These are phyloP conservation scores for Probosciger aterrimus DNA, from an alignment of 2,113 vertebrate genomes.

Conservation along the genomic window DNA sequence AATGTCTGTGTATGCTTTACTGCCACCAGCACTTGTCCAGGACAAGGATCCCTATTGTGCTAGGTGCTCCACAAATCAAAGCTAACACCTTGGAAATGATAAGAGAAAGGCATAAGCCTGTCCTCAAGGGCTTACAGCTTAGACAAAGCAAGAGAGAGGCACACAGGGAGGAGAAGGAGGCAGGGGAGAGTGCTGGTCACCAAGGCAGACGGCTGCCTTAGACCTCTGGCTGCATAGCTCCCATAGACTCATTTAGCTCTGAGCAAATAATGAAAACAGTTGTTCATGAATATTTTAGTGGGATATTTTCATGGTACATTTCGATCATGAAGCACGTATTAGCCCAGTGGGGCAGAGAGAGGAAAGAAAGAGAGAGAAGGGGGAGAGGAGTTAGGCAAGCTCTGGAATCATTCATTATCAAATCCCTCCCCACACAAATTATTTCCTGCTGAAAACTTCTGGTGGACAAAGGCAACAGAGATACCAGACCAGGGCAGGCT, in stretches of 20 bases:
- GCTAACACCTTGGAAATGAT: background rate
- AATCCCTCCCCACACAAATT: background rate
- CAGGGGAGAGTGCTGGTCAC: background rate
- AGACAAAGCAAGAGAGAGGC: background rate
- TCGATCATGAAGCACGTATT: background rate
- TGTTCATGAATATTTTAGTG: conserved; percentile 17
- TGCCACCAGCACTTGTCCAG: background rate
- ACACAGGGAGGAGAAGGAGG: background rate
- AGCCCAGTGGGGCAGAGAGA: background rate
- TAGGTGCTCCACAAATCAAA: background rate
- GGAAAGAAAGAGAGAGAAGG: background rate
- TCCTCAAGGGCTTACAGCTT: background rate
- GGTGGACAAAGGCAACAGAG: background rate
- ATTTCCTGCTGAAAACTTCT: background rate
- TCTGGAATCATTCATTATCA: background rate
- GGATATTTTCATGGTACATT: background rate
- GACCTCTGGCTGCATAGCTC: background rate
- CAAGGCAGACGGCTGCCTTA: background rate
- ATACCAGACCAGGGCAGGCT: background rate
- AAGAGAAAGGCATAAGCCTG: background rate
- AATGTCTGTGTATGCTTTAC: background rate
- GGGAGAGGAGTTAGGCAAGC: background rate
- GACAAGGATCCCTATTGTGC: background rate
- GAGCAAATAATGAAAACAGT: conserved; percentile 28
- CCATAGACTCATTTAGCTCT: background rate